Base-by-base conservation (phyloP, 2,797 vertebrate genomes). In the Acestrorhynchus altus region DNA sequence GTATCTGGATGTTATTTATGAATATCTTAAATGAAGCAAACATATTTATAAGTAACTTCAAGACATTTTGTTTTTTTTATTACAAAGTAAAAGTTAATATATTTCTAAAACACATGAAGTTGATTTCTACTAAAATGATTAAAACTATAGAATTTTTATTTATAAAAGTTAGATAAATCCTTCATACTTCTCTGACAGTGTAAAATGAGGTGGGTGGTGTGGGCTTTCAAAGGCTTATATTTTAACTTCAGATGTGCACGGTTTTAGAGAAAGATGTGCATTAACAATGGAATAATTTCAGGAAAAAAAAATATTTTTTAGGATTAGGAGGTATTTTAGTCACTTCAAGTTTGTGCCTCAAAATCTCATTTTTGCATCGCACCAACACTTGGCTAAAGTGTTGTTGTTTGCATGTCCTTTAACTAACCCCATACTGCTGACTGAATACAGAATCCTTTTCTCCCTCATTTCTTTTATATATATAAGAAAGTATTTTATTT, bases 1-100 rank as follows among this genome's bases (percentile, higher is more conserved):
- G 92, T 93, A 94, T 92, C 93, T 92, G 93, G 93, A 94, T 93
- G 93, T 94, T 94, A 95, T 95, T 95, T 95, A 94, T 94, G 91
- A 92, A 91, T 91, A 92, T 88, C 83, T 83, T 78, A 88, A 91
- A 90, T 89, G 87, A 91, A 93, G 88, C 88, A 89, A 84, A 93
- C 91, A 91, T 95, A 95, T 95, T 94, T 94, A 94, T 94, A 91
- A 93, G 92, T 94, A 93, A 92, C 90, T 90, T 93, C 88, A 85
- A 94, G 90, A 92, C 90, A 82, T 93, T 93, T 93, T 93, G 92
- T 94, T 94, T 95, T 95, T 94, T 92, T 93, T 60, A 94, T 93
- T 92, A 91, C 92, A 93, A 94, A 89, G 81, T 92, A 91, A 91
- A 93, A 92, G 89, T 93, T 94, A 94, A 94, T 94, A 95, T 95